These are phyloP conservation scores for Diabrotica balteata DNA, from an alignment of 2,888 invertebrate genomes.

Conservation along the genomic window DNA sequence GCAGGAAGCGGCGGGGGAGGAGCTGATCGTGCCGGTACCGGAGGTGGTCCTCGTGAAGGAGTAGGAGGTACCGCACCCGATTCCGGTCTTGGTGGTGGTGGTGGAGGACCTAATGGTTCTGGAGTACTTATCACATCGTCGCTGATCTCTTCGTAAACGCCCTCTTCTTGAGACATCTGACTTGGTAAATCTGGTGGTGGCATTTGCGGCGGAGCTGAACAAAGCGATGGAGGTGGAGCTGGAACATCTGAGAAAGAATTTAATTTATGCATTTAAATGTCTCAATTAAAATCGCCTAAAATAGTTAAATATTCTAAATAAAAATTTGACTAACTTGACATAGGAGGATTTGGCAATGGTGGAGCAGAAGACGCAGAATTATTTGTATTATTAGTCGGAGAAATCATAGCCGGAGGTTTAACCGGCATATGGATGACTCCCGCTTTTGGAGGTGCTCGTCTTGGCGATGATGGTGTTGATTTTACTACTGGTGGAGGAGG, in stretches of 20 bases:
- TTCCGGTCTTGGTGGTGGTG: conserved; percentile 61
- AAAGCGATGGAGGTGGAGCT: neutral
- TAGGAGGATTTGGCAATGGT: conserved; percentile 36
- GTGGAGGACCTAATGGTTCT: conserved; percentile 67
- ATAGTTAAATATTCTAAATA: no score
- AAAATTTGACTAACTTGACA: conserved; percentile 61
- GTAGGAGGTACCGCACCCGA: conserved; percentile 67
- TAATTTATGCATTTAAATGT: no score
- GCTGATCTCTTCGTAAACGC: conserved; percentile 67
- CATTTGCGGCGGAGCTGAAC: conserved; percentile 43
- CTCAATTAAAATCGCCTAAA: no score
- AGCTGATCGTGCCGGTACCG: conserved; percentile 64
- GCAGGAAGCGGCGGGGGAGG: conserved; percentile 74
- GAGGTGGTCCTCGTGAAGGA: conserved; percentile 63
- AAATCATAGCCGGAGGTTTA: conserved; percentile 44
- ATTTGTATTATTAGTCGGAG: conserved; percentile 9
- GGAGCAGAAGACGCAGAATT: conserved; percentile 37
- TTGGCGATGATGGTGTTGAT: conserved; percentile 64
- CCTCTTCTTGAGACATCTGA: conserved; percentile 55
- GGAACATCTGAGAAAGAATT: neutral
- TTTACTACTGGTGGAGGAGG: conserved; percentile 61
- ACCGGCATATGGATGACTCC: conserved; percentile 64
- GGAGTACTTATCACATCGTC: conserved; percentile 60
- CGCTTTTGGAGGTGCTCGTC: conserved; percentile 55
- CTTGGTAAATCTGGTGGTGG: conserved; percentile 47